Percentiles rank a stretch among this genome's conserved stretches.
Evolutionary conservation across 2,797 vertebrate genomes (phyloP).

Genomic region (Craterocephalus amniculus): DNA sequence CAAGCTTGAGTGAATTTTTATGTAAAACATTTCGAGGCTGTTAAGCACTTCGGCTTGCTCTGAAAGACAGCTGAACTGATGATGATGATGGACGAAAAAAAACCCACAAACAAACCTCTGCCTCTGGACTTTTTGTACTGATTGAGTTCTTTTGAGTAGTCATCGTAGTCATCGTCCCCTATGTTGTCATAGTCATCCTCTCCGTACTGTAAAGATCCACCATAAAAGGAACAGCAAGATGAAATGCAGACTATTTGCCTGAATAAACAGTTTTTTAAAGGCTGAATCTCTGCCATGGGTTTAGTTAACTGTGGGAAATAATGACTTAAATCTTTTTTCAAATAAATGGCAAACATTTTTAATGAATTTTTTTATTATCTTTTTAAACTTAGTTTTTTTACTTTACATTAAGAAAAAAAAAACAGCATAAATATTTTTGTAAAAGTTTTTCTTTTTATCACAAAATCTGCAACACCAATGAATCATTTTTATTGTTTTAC

Average conservation of each 20-base stretch:
- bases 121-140: conserved; percentile 92
- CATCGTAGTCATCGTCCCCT: conserved; percentile 90
- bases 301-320: not conserved
- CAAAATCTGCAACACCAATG: too few species aligned
- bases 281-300: not conserved
- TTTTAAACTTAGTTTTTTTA: too few species aligned
- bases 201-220: conserved; percentile 65
- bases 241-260: not conserved
- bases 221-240: too few species aligned
- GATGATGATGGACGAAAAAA: not conserved
- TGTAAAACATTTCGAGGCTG: not conserved
- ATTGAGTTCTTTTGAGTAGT: conserved; percentile 90
- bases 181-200: conserved; percentile 89
- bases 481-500: too few species aligned
- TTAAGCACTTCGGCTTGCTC: not conserved
- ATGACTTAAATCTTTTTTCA: too few species aligned
- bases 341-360: too few species aligned
- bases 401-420: too few species aligned
- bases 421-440: too few species aligned
- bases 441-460: too few species aligned
- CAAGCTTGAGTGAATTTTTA: not conserved
- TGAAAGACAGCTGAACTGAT: not conserved
- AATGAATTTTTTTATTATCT: too few species aligned
- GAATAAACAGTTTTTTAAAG: not conserved
- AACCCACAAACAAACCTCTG: conserved; percentile 73